Evolutionary conservation across 2,113 vertebrate genomes (phyloP).

Genomic region (Catagonus wagneri): DNA sequence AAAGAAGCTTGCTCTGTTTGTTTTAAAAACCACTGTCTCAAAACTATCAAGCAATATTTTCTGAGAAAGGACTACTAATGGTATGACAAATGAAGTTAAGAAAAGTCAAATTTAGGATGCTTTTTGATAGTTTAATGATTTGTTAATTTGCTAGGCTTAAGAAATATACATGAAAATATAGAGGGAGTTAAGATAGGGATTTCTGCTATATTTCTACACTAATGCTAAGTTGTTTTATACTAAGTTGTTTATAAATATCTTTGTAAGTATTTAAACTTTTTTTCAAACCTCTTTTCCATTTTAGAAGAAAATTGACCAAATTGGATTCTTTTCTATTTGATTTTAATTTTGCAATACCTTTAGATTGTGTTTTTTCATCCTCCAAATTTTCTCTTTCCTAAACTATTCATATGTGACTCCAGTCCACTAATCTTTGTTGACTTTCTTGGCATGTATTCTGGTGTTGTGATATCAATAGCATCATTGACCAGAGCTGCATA

Average conservation of each 20-base stretch:
- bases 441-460: constrained; percentile 47
- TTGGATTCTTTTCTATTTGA: constrained; percentile 52
- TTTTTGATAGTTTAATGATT: constrained; percentile 58
- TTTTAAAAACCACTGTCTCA: constrained; percentile 54
- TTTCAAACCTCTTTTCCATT: constrained; percentile 23
- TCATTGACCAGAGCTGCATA: constrained; percentile 18
- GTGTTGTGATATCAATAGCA: not conserved
- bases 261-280: constrained; percentile 4
- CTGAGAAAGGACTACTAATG: constrained; percentile 5
- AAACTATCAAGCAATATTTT: constrained; percentile 43
- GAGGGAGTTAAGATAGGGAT: not conserved
- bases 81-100: constrained; percentile 44
- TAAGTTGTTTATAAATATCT: constrained; percentile 53
- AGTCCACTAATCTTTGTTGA: constrained; percentile 15
- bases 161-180: constrained; percentile 16
- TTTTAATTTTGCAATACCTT: constrained; percentile 64
- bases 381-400: constrained; percentile 23
- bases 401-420: not conserved
- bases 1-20: not conserved
- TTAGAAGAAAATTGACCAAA: constrained; percentile 55
- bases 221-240: constrained; percentile 51
- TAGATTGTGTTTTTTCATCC: constrained; percentile 55
- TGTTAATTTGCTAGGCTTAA: constrained; percentile 60
- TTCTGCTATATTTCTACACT: constrained; percentile 48
- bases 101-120: constrained; percentile 46